Base-by-base conservation (phyloP, 2,113 vertebrate species). In the Engystomops pustulosus region DNA sequence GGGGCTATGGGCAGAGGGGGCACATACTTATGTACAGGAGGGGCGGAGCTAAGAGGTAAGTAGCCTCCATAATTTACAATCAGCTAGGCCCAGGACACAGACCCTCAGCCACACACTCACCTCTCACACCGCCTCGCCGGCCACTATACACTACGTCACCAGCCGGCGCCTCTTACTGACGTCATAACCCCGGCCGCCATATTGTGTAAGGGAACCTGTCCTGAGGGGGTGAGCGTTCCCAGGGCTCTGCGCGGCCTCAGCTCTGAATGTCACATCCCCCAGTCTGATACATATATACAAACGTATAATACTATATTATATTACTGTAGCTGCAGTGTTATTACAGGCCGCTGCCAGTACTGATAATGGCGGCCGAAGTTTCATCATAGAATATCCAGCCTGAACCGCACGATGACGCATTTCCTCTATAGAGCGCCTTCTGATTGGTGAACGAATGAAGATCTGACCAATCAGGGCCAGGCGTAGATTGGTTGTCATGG, bases 401-500 rank as follows among this genome's bases (percentile, higher is more conserved):
- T 60, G 55, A 5, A 45, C 30, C 69, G 80, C 80, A 74, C 2
- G 3, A 23, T 20, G 41, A 41, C 36, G 41, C 36, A n/a, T n/a
- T 49, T 86, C 84, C 44, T 49, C 36, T 36, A 6, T n/a, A 14
- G n/a, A 2, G 47, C 2, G 51, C 20, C 62, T 65, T 75, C 87
- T 85, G 88, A 89, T 88, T 8, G 65, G 0, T 7, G 0, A 0
- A 79, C 44, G 74, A 0, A 68, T 0, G 9, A 3, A 2, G 2
- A 0, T 0, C 2, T 27, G 27, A 30, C 81, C 71, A 76, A 67
- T 77, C 1, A 34, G 12, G 32, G 9, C 1, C 18, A 1, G 41
- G 58, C 44, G 8, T 41, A 2, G 11, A n/a, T 3, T 11, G 71
- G 90, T 92, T 92, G 91, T 89, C 10, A 18, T 15, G 15, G 0